phyloP scores from a whole-genome alignment of 2,888 invertebrate genomes.

The Caenorhabditis sp. region DNA sequence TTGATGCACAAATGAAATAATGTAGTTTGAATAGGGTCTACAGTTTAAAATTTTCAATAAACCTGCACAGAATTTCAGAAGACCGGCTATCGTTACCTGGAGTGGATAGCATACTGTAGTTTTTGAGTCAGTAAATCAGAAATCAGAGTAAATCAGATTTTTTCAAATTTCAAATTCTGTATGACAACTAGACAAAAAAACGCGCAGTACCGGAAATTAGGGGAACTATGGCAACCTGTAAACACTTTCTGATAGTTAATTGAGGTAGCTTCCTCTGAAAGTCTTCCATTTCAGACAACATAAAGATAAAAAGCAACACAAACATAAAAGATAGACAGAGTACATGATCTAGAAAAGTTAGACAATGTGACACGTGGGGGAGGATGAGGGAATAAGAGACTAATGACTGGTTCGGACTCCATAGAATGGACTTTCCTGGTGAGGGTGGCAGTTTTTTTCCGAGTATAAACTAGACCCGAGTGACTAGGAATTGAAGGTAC shows the following conservation, averaged over 20 bases:
- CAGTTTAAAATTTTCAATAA: neutral
- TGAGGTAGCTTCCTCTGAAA: conserved; percentile 5
- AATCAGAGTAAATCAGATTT: no score
- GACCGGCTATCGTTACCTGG: no score
- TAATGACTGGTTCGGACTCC: conserved; percentile 9
- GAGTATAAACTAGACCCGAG: neutral
- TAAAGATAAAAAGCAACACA: neutral
- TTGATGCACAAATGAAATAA: neutral
- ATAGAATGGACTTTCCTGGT: neutral
- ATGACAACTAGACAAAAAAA: neutral
- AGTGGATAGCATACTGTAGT: no score
- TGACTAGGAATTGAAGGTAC: neutral
- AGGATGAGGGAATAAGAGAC: conserved; percentile 10
- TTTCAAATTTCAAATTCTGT: neutral
- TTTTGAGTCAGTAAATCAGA: no score
- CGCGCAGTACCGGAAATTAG: conserved; percentile 29
- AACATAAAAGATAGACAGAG: neutral
- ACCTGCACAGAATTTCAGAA: no score
- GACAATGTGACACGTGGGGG: conserved; percentile 10
- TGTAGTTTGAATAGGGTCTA: neutral
- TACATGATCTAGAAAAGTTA: neutral
- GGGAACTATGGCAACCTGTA: neutral
- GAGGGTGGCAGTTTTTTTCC: conserved; percentile 20
- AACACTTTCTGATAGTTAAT: conserved; percentile 1
- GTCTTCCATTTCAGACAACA: neutral